phyloP scores from a whole-genome alignment of 2,888 invertebrate species.

The Xestia ashworthii region DNA sequence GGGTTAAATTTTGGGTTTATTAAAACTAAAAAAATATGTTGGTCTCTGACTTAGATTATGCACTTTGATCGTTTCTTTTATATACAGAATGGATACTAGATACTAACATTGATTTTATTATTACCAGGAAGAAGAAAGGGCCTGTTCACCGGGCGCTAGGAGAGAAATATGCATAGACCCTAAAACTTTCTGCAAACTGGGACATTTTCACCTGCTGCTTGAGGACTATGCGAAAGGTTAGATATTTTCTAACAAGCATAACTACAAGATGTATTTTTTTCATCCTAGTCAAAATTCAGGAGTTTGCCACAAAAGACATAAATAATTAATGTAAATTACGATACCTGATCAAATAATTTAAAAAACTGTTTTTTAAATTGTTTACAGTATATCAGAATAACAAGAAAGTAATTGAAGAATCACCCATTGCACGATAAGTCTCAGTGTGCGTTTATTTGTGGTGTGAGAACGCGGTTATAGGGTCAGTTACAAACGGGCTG shows the following conservation, averaged over 20 bases:
- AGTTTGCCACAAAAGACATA: too few relatives aligned
- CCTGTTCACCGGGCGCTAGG: conserved; percentile 85
- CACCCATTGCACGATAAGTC: too few relatives aligned
- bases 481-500: too few relatives aligned
- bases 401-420: too few relatives aligned
- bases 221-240: conserved; percentile 98
- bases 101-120: not conserved
- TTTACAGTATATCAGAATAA: too few relatives aligned
- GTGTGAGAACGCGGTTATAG: too few relatives aligned
- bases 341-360: too few relatives aligned
- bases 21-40: not conserved
- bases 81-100: not conserved
- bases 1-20: not conserved
- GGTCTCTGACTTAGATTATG: not conserved
- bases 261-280: too few relatives aligned
- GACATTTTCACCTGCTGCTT: conserved; percentile 97
- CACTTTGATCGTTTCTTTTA: not conserved
- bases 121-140: conserved; percentile 86
- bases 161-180: conserved; percentile 95
- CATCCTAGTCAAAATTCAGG: too few relatives aligned
- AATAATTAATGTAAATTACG: too few relatives aligned
- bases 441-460: too few relatives aligned
- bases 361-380: too few relatives aligned
- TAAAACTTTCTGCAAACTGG: conserved; percentile 98
- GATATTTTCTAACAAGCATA: not conserved